phyloP scores from a whole-genome alignment of 1,140 invertebrate species.

The Bombus sylvicola region DNA sequence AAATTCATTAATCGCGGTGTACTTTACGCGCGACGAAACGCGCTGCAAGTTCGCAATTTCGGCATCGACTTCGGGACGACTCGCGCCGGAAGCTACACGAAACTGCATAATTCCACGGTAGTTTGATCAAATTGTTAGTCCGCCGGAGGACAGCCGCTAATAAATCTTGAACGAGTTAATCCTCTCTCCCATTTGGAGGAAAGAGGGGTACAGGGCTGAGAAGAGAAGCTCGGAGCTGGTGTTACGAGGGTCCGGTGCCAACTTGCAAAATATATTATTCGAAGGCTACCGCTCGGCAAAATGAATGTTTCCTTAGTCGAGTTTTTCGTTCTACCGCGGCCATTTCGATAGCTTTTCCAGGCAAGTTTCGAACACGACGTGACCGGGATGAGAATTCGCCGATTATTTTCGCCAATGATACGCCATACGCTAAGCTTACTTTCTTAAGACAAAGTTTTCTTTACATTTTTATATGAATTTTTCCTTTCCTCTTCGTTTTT shows the following conservation, averaged over 20 bases:
- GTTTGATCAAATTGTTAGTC: slow-evolving; percentile 62
- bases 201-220: neutral
- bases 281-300: slow-evolving; percentile 9
- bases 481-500: too few relatives aligned
- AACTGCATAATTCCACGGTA: slow-evolving; percentile 54
- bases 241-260: slow-evolving; percentile 49
- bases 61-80: slow-evolving; percentile 14
- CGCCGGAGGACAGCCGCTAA: slow-evolving; percentile 49
- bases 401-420: slow-evolving; percentile 4
- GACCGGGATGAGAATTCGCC: neutral
- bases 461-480: neutral
- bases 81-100: slow-evolving; percentile 40
- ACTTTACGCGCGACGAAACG: slow-evolving; percentile 11
- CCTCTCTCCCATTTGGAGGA: slow-evolving; percentile 17
- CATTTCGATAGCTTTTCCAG: neutral
- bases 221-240: neutral
- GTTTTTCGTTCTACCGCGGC: neutral
- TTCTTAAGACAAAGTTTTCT: neutral
- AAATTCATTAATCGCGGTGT: slow-evolving; percentile 11
- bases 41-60: neutral
- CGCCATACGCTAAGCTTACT: too few relatives aligned
- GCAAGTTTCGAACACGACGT: neutral
- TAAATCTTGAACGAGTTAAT: slow-evolving; percentile 67
- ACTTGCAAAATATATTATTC: slow-evolving; percentile 62
- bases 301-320: slow-evolving; percentile 43